phyloP scores from a whole-genome alignment of 2,888 invertebrate genomes.

The Rhorus exstirpatorius region DNA sequence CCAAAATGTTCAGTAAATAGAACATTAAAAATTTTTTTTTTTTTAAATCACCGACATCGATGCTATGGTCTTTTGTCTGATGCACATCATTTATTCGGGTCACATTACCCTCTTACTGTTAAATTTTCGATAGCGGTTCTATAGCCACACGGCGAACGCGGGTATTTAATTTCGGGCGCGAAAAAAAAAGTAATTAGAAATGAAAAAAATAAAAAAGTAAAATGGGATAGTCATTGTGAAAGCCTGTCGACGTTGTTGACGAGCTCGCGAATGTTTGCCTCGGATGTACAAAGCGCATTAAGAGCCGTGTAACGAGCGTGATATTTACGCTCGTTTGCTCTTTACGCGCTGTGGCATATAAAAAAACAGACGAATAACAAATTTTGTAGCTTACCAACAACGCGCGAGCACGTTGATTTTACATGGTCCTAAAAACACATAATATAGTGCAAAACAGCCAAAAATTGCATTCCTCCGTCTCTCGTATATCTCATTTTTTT shows the following conservation, averaged over 20 bases:
- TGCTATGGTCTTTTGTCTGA: too few species aligned
- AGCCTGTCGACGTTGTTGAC: background rate
- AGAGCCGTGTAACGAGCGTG: conserved; percentile 1
- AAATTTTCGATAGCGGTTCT: too few species aligned
- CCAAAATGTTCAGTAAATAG: too few species aligned
- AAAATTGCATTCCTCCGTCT: background rate
- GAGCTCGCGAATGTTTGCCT: background rate
- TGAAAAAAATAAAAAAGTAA: too few species aligned
- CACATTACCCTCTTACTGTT: too few species aligned
- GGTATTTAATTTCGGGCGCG: too few species aligned
- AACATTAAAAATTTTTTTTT: too few species aligned
- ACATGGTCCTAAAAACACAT: background rate
- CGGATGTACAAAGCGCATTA: background rate
- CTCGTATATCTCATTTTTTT: background rate
- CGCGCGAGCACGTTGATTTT: conserved; percentile 6
- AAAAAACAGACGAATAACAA: background rate
- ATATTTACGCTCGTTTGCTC: conserved; percentile 3
- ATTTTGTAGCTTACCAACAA: too few species aligned
- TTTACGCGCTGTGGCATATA: conserved; percentile 1
- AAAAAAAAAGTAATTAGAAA: background rate
- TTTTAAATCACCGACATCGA: too few species aligned
- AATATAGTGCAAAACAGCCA: background rate
- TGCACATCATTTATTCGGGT: too few species aligned
- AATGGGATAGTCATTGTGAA: background rate
- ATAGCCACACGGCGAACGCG: too few species aligned